Evolutionary conservation across 2,797 vertebrate genomes (phyloP), one percentile per base, ranked within the genome.

Genomic region (Agapornis canus): DNA sequence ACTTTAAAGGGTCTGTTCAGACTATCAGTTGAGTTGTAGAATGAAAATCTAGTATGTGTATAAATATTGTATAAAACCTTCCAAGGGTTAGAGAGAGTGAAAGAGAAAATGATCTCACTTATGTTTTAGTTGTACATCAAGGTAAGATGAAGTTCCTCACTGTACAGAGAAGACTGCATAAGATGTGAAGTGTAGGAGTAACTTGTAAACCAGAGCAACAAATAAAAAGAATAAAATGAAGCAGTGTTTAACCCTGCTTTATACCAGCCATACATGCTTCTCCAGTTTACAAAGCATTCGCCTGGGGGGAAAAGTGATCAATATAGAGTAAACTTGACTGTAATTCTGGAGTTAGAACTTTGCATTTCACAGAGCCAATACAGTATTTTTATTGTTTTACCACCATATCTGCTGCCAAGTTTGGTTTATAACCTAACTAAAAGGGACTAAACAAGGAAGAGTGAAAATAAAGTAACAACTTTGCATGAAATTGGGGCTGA

Each of bases 321-420:
- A 45, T 82, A 32, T 71, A 82, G 57, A 90, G 56, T 43, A 86
- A 91, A 77, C 71, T 47, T 49, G 39, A 69, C 66, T 66, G 32
- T 49, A 73, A 5, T 93, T 82, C 83, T 78, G 57, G 78, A 85
- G 63, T 88, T 85, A 84, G 45, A 93, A 90, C 68, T 86, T 86
- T 48, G 57, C 57, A 49, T 96, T 95, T 90, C 89, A 79, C 52
- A 88, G 61, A 87, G 51, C 60, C 43, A 39, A 2, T 77, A 73
- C 56, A 32, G 77, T 90, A 49, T 83, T 96, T 96, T 77, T 93
- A 83, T 88, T 86, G 61, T 91, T 96, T 84, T 84, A 86, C 70
- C 22, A 76, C 52, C 11, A 10, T 15, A 37, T 97, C 97, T 98
- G 97, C 98, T 98, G 98, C 98, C 98, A 98, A 98, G 97, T 98